Evolutionary conservation across 2,797 vertebrate species (phyloP), one percentile per base, ranked within the genome.

Genomic region (Amblyraja radiata): DNA sequence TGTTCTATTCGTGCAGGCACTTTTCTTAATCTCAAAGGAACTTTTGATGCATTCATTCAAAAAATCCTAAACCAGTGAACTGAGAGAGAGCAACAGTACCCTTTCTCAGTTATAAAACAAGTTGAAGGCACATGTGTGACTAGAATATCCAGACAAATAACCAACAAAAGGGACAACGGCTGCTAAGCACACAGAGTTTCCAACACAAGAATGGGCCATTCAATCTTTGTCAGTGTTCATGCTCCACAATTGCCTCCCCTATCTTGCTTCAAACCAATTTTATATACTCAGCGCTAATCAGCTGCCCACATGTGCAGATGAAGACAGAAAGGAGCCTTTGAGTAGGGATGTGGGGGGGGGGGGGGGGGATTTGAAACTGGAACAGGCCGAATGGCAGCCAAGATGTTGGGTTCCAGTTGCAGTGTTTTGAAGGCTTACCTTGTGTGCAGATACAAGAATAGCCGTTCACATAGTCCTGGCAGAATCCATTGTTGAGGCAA

Each of bases 371-470:
- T 46, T 61, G 54, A 28, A 10, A 84, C 13, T 2, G 39, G 54
- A 3, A 81, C 18, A 65, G 23, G 5, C 46, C 46, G 46, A 46
- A 2, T 46, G 46, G 46, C 39, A 46, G 46, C 46, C 46, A 46
- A 2, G 2, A 46, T 46, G 5, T 46, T 46, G 46, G 46, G 46
- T 4, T 46, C 46, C 46, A 46, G 46, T 46, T 88, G 28, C 21
- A 13, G 10, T 9, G 23, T 90, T 90, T 21, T 8, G 3, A 11
- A 13, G 9, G 93, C 58, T 93, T 74, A 98, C 97, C 97, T 97
- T 97, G 96, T 95, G 96, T 96, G 95, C 98, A 98, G 96, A 97
- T 97, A 95, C 97, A 99, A 94, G 95, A 94, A 94, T 97, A 98
- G 94, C 96, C 96, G 94, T 97, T 97, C 95, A 97, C 96, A 93